phyloP scores from a whole-genome alignment of 2,888 invertebrate species.

The Mesorhabditis spiculigera region DNA sequence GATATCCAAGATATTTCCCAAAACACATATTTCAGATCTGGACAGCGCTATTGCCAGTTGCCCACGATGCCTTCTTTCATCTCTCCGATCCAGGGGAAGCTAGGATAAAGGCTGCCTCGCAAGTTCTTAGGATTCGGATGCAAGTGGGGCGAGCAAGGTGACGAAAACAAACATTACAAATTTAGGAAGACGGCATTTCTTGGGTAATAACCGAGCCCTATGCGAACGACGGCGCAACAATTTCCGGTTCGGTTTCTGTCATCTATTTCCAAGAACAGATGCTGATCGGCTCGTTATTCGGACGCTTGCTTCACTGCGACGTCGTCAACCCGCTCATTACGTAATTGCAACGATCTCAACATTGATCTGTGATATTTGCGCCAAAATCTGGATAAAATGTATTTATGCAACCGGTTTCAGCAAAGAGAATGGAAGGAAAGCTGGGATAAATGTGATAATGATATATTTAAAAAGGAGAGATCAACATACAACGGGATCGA shows the following conservation, averaged over 20 bases:
- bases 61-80: constrained; percentile 26
- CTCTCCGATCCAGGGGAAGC: constrained; percentile 16
- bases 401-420: no score
- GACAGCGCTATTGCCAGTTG: constrained; percentile 42
- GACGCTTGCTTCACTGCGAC: constrained; percentile 37
- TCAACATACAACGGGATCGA: no score
- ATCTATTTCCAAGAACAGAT: constrained; percentile 36
- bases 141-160: constrained; percentile 24
- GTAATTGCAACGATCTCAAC: constrained; percentile 7
- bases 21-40: constrained; percentile 19
- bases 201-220: constrained; percentile 58
- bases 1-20: neutral
- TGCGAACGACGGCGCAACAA: constrained; percentile 50
- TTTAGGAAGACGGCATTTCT: constrained; percentile 35
- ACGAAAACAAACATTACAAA: constrained; percentile 7
- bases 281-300: constrained; percentile 51
- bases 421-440: no score
- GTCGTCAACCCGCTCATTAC: constrained; percentile 37
- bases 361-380: no score
- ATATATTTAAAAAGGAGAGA: no score
- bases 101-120: constrained; percentile 27
- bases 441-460: no score
- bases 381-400: no score
- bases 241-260: constrained; percentile 32
- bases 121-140: constrained; percentile 45